Percentiles rank a stretch among this genome's conserved stretches.
Evolutionary conservation across 2,888 invertebrate genomes (phyloP).

Genomic region (Epinotia ramella): DNA sequence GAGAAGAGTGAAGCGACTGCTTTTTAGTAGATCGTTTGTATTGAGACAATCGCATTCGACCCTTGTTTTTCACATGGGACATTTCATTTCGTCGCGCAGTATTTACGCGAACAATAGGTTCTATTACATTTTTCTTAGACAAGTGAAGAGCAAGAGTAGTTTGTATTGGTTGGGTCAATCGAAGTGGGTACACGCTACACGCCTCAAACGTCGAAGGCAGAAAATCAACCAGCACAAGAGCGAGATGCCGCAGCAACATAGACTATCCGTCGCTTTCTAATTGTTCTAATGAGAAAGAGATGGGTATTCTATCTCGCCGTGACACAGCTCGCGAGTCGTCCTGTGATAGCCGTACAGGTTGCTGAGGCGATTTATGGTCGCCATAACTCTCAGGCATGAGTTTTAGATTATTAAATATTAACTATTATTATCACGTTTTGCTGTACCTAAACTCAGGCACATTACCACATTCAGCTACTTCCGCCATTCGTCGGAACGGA

Average conservation of each 20-base stretch:
- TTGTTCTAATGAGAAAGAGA: too few relatives aligned
- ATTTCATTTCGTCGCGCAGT: constrained; percentile 23
- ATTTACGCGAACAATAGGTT: constrained; percentile 9
- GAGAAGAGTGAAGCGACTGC: constrained; percentile 26
- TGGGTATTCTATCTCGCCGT: too few relatives aligned
- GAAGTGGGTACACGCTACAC: neutral
- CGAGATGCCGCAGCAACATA: too few relatives aligned
- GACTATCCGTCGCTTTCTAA: too few relatives aligned
- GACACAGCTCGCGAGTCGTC: too few relatives aligned
- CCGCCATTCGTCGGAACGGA: too few relatives aligned
- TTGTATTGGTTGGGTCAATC: neutral
- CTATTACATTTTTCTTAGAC: neutral
- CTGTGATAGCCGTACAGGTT: too few relatives aligned
- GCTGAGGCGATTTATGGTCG: too few relatives aligned
- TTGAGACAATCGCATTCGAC: constrained; percentile 34
- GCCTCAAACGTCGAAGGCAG: neutral
- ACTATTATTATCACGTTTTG: neutral
- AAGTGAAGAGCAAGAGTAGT: neutral
- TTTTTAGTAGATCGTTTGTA: constrained; percentile 41
- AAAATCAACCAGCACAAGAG: too few relatives aligned
- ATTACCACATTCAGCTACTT: too few relatives aligned
- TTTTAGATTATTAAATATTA: neutral
- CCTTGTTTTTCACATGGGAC: constrained; percentile 35
- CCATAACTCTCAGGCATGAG: too few relatives aligned
- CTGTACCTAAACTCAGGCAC: neutral